Base-by-base conservation (phyloP, 2,888 invertebrate species). In the Carabus problematicus region DNA sequence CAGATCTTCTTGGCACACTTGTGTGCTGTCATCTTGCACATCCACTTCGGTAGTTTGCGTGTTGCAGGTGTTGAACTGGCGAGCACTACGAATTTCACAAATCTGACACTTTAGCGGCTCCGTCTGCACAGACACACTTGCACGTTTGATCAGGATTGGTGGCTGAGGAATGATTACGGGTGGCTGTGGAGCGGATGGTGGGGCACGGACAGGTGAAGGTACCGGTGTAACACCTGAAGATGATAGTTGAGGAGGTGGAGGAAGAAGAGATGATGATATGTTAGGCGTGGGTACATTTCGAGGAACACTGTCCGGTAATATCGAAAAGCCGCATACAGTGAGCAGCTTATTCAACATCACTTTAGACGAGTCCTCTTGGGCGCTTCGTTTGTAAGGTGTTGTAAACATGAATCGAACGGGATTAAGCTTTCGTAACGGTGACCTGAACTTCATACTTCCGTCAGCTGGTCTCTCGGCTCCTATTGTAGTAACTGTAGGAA, bases 1-100 rank as follows among this genome's bases (percentile, higher is more conserved):
- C 58, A 79, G 75, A 72, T 81, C 81, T 18, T 79, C 78, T 45
- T 78, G 79, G 2, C 70, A 74, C 3, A 80, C 80, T 75, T 82
- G 82, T 3, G 79, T 79, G 18, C 77, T 76, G n/a, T 79, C 75
- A 45, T 77, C 78, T 42, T 75, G 75, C 11, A 72, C 74, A 12
- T 72, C 58, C 16, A 64, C 39, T 8, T 60, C 56, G 1, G 41
- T 40, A 1, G 74, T 74, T 71, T 76, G 76, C 8, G 71, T 70
- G 1, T 61, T 75, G 12, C 71, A 67, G 52, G 74, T 71, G 16
- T 64, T 70, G 68, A 73, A 76, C 18, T 72, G 70, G 18, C 75
- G 75, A 9, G 72, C 72, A 60, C 75, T 78, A 19, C 79, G 77
- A 58, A 74, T 73, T 71, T 77, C 76, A 72, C 81, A 81, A 47